Base-by-base conservation (phyloP, 2,113 vertebrate species). In the Myotis davidii region DNA sequence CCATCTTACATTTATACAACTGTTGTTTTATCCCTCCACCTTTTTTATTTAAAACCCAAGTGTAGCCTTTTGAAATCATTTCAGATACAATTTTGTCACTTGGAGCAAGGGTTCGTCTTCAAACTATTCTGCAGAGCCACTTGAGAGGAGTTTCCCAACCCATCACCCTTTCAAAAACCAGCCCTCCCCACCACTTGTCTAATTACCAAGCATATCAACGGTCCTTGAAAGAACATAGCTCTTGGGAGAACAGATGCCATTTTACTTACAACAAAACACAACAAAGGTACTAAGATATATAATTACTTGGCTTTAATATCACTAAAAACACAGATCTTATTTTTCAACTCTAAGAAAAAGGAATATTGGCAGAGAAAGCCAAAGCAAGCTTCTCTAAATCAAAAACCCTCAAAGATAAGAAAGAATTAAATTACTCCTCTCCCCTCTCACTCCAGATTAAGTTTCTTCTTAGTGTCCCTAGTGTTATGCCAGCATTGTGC, bases 321-420 rank as follows among this genome's bases (percentile, higher is more conserved):
- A 78, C 39, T 59, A 87, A 91, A 73, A 87, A 82, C 39, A 56
- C 27, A 92, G 27, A 76, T 25, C 65, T 86, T 92, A 78, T 65
- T 91, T 92, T 88, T 78, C 37, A 88, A 56, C 52, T 88, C 88
- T 52, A 88, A 84, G 56, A 73, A 86, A 74, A 90, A 81, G 9
- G 79, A 85, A 32, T n/a, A 85, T 3, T 79, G 27, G 65, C 54
- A 91, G 32, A 18, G 50, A 67, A 72, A 52, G 50, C 77, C 27
- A 94, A 94, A 45, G n/a, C 10, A 69, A 79, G 42, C 25, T 54
- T 54, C 56, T 88, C 52, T 56, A 81, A 85, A 81, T 81, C 50
- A 81, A 85, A 91, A 79, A 48, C 29, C 52, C 70, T 61, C 32
- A 59, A 89, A 74, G n/a, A 81, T 67, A 95, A 52, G 72, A 32